Conservation (phyloP, 2,797 vertebrate genomes). For the Tolypeutes matacus region DNA sequence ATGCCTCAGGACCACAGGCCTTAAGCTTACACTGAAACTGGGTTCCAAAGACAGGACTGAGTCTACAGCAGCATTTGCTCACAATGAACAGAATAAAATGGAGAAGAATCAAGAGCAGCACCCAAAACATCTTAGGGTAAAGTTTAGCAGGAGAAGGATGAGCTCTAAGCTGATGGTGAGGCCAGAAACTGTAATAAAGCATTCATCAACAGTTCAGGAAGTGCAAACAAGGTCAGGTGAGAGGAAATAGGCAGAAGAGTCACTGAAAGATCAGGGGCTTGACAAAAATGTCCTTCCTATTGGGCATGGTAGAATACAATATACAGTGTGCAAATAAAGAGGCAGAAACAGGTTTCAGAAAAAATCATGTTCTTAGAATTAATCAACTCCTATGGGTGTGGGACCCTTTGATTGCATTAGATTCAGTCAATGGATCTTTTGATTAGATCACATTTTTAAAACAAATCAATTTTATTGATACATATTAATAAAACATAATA, state of each 20-base stretch:
- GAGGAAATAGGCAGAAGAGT: neutral
- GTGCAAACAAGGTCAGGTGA: too few relatives aligned
- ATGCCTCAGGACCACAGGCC: neutral
- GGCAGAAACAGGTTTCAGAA: too few relatives aligned
- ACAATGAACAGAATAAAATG: neutral
- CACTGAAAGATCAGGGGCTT: rapidly evolving
- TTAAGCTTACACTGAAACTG: neutral
- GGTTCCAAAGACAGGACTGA: neutral
- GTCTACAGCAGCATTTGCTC: neutral
- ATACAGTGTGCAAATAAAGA: neutral
- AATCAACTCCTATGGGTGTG: too few relatives aligned
- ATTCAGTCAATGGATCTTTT: too few relatives aligned
- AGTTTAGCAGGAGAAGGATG: neutral
- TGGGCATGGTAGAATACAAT: neutral
- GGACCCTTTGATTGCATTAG: too few relatives aligned
- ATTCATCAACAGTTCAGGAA: neutral
- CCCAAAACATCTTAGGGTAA: neutral
- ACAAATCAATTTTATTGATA: too few relatives aligned
- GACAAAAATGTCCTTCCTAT: neutral
- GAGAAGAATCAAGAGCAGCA: neutral
- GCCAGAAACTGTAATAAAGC: neutral
- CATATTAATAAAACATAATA: too few relatives aligned
- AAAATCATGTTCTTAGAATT: too few relatives aligned
- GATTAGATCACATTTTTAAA: too few relatives aligned
- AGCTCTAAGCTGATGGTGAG: neutral